phyloP scores from a whole-genome alignment of 1,140 invertebrate species.

The Hyles vespertilio region DNA sequence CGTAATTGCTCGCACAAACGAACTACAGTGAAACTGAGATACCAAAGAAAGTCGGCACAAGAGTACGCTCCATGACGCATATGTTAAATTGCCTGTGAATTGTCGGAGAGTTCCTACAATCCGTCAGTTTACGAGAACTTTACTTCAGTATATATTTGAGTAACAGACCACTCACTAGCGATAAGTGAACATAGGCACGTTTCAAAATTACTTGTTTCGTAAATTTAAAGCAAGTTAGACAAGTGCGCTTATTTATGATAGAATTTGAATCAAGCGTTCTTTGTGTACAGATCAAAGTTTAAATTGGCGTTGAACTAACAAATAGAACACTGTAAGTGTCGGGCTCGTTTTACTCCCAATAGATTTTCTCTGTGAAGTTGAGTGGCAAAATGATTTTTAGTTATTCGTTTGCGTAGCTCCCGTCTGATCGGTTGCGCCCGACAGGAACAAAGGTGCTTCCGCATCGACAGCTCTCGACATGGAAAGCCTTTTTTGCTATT shows the following conservation, averaged over 20 bases:
- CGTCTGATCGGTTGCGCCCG: slow-evolving; percentile 28
- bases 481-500: slow-evolving; percentile 66
- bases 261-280: too few species aligned
- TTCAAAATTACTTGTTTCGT: slow-evolving; percentile 2
- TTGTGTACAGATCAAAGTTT: too few species aligned
- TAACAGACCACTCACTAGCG: slow-evolving; percentile 2
- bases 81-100: slow-evolving; percentile 10
- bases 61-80: slow-evolving; percentile 5
- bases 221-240: not conserved
- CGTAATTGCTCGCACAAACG: too few species aligned
- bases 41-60: too few species aligned
- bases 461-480: slow-evolving; percentile 61
- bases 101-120: slow-evolving; percentile 2
- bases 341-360: too few species aligned
- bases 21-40: too few species aligned
- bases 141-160: slow-evolving; percentile 1
- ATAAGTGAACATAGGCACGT: slow-evolving; percentile 7
- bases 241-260: too few species aligned
- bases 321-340: too few species aligned
- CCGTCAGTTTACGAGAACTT: slow-evolving; percentile 2
- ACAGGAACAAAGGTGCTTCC: slow-evolving; percentile 58
- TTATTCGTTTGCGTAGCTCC: slow-evolving; percentile 21
- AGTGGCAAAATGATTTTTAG: slow-evolving; percentile 2
- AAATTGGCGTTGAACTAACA: too few species aligned
- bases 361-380: too few species aligned